Evolutionary conservation across 2,888 invertebrate species (phyloP).

Genomic region (Apotomis turbidana): DNA sequence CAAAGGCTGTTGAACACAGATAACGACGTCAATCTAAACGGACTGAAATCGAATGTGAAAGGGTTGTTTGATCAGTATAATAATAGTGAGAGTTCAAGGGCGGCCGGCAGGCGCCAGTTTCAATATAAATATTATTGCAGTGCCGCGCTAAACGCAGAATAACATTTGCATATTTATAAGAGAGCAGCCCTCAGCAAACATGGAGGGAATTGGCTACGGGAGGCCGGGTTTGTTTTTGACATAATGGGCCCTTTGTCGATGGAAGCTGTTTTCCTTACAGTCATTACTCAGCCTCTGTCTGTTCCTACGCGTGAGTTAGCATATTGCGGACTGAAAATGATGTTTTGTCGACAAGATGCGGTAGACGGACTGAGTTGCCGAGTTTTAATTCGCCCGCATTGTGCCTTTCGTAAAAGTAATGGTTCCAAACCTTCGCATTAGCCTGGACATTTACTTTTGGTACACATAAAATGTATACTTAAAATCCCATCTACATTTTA

Average conservation of each 20-base stretch:
- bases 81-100: conserved; percentile 74
- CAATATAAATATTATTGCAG: conserved; percentile 81
- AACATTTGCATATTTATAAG: conserved; percentile 82
- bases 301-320: conserved; percentile 60
- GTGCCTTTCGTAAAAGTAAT: conserved; percentile 32
- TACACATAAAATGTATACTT: conserved; percentile 17
- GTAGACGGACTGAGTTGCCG: conserved; percentile 26
- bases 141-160: conserved; percentile 75
- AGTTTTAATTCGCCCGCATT: conserved; percentile 39
- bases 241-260: conserved; percentile 73
- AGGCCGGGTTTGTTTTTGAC: conserved; percentile 74
- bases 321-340: conserved; percentile 52
- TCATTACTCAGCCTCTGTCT: conserved; percentile 60
- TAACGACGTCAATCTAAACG: conserved; percentile 55
- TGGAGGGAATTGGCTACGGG: conserved; percentile 70
- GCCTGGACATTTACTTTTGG: conserved; percentile 22
- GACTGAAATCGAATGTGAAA: conserved; percentile 61
- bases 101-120: conserved; percentile 66
- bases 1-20: conserved; percentile 62
- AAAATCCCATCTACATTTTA: conserved; percentile 16
- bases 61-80: conserved; percentile 73
- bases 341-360: conserved; percentile 43
- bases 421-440: conserved; percentile 29
- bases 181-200: conserved; percentile 77
- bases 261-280: conserved; percentile 62